Conservation (phyloP, 2,888 invertebrate genomes). For the Limnephilus rhombicus region DNA sequence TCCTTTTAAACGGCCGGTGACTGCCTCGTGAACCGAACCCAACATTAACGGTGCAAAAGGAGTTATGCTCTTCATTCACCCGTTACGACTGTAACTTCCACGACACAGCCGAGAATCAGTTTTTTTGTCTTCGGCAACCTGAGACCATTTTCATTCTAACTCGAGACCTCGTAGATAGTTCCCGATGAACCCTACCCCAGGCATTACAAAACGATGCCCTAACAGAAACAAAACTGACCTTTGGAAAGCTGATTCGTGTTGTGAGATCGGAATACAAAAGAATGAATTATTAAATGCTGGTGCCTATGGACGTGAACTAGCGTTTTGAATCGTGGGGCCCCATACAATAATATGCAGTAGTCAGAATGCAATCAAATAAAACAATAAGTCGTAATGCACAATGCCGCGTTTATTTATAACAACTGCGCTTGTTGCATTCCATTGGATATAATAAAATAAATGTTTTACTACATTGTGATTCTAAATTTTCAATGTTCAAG, state of each 20-base stretch:
- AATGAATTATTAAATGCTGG: slow-evolving; percentile 36
- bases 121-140: background rate
- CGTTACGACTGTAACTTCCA: background rate
- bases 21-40: background rate
- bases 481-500: slow-evolving; percentile 14
- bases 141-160: slow-evolving; percentile 1
- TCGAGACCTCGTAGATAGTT: background rate
- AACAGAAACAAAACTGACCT: slow-evolving; percentile 47
- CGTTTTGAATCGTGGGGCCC: slow-evolving; percentile 31
- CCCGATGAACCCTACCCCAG: background rate
- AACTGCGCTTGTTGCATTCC: slow-evolving; percentile 30
- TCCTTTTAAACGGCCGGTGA: slow-evolving; percentile 37
- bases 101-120: background rate
- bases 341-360: slow-evolving; percentile 27
- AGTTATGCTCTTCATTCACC: slow-evolving; percentile 17
- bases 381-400: slow-evolving; percentile 40
- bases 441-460: slow-evolving; percentile 36
- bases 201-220: background rate
- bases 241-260: slow-evolving; percentile 47
- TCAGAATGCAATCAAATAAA: slow-evolving; percentile 41
- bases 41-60: slow-evolving; percentile 18
- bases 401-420: slow-evolving; percentile 40
- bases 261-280: slow-evolving; percentile 42
- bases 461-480: background rate
- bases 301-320: slow-evolving; percentile 5